These are phyloP conservation scores for Scelioninae gen. 1 DNA, from an alignment of 2,888 invertebrate species.

Conservation along the genomic window DNA sequence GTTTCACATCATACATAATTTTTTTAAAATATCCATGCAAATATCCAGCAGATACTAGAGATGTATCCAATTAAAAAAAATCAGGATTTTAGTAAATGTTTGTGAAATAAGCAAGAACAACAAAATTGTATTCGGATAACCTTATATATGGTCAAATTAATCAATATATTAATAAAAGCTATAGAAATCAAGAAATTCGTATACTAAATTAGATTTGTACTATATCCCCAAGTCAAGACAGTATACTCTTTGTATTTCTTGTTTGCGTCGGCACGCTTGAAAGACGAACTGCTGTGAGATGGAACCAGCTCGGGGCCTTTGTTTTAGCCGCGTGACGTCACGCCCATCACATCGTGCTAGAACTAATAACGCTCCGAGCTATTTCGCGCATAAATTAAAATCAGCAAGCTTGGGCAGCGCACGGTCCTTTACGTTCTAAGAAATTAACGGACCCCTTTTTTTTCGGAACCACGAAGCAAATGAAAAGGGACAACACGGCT, in stretches of 20 bases:
- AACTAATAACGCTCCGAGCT: conserved; percentile 82
- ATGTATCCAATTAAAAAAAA: no score
- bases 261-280: conserved; percentile 77
- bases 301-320: conserved; percentile 79
- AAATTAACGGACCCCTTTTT: conserved; percentile 49
- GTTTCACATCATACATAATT: no score
- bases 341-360: conserved; percentile 78
- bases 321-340: conserved; percentile 83
- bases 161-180: no score
- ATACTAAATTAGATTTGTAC: not conserved
- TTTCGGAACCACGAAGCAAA: conserved; percentile 21
- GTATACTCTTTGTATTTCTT: conserved; percentile 59
- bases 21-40: no score
- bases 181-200: no score
- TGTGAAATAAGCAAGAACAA: no score
- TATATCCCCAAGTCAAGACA: conserved; percentile 27
- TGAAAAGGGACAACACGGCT: conserved; percentile 53
- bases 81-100: no score
- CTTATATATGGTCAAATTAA: no score
- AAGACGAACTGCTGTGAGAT: conserved; percentile 76
- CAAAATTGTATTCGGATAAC: no score
- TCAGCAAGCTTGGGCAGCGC: conserved; percentile 72
- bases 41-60: no score
- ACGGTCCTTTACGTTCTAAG: conserved; percentile 60
- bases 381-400: conserved; percentile 83